Percentiles rank a stretch among this genome's conserved stretches.
phyloP scores from a whole-genome alignment of 1,140 invertebrate species.

The Ips typographus region DNA sequence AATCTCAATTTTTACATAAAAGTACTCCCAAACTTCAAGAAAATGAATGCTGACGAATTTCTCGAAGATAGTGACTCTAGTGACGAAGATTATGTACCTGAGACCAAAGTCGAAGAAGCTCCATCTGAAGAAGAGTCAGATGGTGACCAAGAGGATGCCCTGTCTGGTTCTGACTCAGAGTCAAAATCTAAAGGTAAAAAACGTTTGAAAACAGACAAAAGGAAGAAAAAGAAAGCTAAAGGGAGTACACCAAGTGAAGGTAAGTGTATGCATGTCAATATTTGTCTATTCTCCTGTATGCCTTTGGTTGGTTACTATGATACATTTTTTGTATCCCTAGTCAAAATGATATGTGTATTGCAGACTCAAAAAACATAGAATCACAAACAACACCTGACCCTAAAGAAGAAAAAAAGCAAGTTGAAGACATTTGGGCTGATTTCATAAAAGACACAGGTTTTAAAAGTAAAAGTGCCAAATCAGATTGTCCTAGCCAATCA shows the following conservation, averaged over 20 bases:
- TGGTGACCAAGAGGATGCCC: constrained; percentile 49
- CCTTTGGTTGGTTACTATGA: no score
- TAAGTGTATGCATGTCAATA: no score
- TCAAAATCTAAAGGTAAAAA: constrained; percentile 12
- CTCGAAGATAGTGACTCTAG: constrained; percentile 50
- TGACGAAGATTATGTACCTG: constrained; percentile 56
- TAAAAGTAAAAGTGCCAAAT: constrained; percentile 47
- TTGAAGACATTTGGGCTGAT: constrained; percentile 71
- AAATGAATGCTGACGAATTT: constrained; percentile 44
- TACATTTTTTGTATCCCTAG: no score
- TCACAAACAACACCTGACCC: neutral
- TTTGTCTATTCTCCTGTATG: no score
- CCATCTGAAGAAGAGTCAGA: constrained; percentile 54
- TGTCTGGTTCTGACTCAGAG: constrained; percentile 39
- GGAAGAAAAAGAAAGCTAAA: constrained; percentile 26
- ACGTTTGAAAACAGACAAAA: constrained; percentile 16
- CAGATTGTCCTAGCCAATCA: neutral
- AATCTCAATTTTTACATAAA: no score
- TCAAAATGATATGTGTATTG: no score
- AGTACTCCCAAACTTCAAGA: neutral
- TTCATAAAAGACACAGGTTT: constrained; percentile 71
- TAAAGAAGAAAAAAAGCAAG: constrained; percentile 32
- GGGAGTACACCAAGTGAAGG: constrained; percentile 21
- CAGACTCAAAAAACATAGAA: no score
- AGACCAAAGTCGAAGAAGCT: constrained; percentile 51